Evolutionary conservation across 2,888 invertebrate species (phyloP), one percentile per base, ranked within the genome.

Genomic region (Caenorhabditis uteleia): DNA sequence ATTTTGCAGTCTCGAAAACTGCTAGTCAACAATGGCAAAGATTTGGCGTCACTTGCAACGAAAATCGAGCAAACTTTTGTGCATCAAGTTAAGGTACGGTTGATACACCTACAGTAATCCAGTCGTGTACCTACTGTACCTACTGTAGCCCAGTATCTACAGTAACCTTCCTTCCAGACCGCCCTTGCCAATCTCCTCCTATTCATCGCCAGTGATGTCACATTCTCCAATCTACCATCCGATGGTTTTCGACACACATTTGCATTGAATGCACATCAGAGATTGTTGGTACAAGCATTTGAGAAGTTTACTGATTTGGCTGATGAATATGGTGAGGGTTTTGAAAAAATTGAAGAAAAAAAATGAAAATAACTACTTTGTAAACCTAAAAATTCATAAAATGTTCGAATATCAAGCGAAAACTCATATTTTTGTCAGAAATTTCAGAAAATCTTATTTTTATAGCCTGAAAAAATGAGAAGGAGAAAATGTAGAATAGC

Each of bases 121-220:
- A n/a, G n/a, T n/a, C n/a, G n/a, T n/a, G n/a, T n/a, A n/a, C n/a
- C 42, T 39, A 33, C 31, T 12, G 14, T 14, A 31, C 31, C 10
- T 31, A 31, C 31, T 14, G 31, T 31, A 31, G 8, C 10, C 31
- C 10, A 31, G 31, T 31, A 31, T n/a, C n/a, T n/a, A n/a, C n/a
- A 16, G 5, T 14, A 42, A 16, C 14, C 6, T 21, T 6, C 42
- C n/a, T 39, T 68, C n/a, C 65, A 78, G 69, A 78, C 82, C 0
- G 70, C 77, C 4, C 64, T 83, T 18, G 82, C 81, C 10, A 79
- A 80, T 62, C 67, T 83, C 6, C 68, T 82, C 3, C 70, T 82
- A 26, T 82, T 82, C 67, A 79, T 77, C 1, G 83, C 81, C 29
- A 80, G 76, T 47, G 82, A 82, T 46, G 75, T 80, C 36, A 80